Evolutionary conservation across 1,140 invertebrate species (phyloP), one percentile per base, ranked within the genome.

Genomic region (Parasteatoda tepidariorum): DNA sequence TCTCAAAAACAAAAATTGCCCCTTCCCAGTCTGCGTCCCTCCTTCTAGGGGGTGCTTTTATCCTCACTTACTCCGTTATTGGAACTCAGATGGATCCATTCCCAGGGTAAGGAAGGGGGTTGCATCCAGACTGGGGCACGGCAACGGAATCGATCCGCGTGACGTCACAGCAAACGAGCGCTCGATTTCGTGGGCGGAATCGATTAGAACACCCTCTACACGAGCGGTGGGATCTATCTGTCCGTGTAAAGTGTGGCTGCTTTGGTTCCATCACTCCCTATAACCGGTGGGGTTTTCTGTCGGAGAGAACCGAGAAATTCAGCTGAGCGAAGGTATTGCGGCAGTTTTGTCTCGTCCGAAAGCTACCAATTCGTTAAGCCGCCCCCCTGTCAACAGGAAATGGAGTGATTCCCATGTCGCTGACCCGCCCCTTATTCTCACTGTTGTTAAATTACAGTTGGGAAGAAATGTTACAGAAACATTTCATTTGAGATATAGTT

Each of bases 121-220:
- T n/a, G 57, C 28, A 5, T 13, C 48, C 41, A 31, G 26, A 70
- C 30, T 31, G 34, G 4, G 67, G 38, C 30, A 48, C n/a, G 57
- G 38, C 68, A 38, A 55, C 57, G 48, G 48, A 11, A 48, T 48
- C 38, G 38, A 48, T 48, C 38, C 18, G 38, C 38, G 38, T 48
- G 38, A 48, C 38, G 38, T 48, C 38, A 48, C 18, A 18, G 18
- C 18, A 18, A 48, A 9, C 38, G 38, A 48, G 9, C 68, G 48
- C 41, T 11, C 15, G 28, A 71, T 28, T 55, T 57, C 68, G 68
- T 71, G 68, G 68, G 68, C 68, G 48, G 68, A 30, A 71, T 71
- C 48, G 68, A 48, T 31, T n/a, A 71, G 66, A 33, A 48, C 6
- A 34, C 66, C 68, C 48, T 48, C 38, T 48, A 48, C 38, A 48